These are phyloP conservation scores for Drosophila aff. DNA, from an alignment of 1,140 invertebrate genomes.

Conservation along the genomic window DNA sequence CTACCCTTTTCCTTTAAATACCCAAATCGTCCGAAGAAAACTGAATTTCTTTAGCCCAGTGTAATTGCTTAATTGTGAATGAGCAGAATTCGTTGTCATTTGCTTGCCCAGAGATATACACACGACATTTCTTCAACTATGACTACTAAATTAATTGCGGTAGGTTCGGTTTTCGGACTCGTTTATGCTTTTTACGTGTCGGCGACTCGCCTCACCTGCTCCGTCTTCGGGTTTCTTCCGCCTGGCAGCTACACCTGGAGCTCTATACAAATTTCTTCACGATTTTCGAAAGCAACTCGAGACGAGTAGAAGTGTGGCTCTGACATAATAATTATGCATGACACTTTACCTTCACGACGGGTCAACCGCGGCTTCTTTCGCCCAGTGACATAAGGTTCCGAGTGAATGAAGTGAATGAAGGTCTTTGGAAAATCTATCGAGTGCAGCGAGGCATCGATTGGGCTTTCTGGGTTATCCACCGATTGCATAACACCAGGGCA, in stretches of 20 bases:
- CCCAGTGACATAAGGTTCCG: constrained; percentile 62
- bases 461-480: constrained; percentile 62
- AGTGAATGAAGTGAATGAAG: constrained; percentile 28
- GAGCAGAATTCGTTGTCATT: constrained; percentile 19
- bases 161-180: constrained; percentile 63
- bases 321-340: constrained; percentile 82
- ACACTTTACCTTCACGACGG: constrained; percentile 66
- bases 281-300: constrained; percentile 60
- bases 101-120: background rate
- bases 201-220: constrained; percentile 23
- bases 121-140: constrained; percentile 20
- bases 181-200: constrained; percentile 55
- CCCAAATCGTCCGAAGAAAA: background rate
- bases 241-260: constrained; percentile 15
- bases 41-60: background rate
- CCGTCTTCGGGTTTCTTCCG: constrained; percentile 19
- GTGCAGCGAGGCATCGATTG: constrained; percentile 61
- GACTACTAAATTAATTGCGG: constrained; percentile 60
- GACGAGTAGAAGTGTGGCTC: constrained; percentile 43
- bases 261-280: constrained; percentile 55
- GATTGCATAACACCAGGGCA: constrained; percentile 51
- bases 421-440: constrained; percentile 20
- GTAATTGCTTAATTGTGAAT: constrained; percentile 13
- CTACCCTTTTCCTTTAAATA: no score
- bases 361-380: constrained; percentile 42